These are phyloP conservation scores for Trissonchulus latispiculum DNA, from an alignment of 2,888 invertebrate genomes.

Conservation along the genomic window DNA sequence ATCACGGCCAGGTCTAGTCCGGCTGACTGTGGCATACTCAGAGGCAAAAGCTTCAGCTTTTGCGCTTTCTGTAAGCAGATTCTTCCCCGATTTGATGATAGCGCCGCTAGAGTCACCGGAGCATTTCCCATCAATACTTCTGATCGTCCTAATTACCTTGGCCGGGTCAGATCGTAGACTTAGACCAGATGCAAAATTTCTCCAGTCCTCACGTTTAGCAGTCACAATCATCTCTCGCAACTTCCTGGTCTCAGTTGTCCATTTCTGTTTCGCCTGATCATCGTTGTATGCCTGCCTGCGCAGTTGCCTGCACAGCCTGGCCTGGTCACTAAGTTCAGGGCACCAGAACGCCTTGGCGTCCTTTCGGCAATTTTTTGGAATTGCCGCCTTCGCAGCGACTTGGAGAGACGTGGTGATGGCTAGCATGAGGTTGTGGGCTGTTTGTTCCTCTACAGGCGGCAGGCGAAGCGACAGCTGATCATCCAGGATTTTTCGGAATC, in stretches of 20 bases:
- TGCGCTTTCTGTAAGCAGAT: background rate
- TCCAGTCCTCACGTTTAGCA: too few relatives aligned
- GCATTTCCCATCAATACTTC: background rate
- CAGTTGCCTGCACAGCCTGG: too few relatives aligned
- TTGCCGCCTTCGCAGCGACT: too few relatives aligned
- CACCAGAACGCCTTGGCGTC: too few relatives aligned
- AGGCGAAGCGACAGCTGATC: background rate
- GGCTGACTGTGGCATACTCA: too few relatives aligned
- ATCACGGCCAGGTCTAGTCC: too few relatives aligned
- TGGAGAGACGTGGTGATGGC: background rate
- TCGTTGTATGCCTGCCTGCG: background rate
- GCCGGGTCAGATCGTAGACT: background rate
- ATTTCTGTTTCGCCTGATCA: background rate
- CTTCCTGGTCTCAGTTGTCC: background rate
- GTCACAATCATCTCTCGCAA: too few relatives aligned
- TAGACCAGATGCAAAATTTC: too few relatives aligned
- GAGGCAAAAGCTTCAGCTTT: conserved; percentile 6
- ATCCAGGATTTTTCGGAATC: background rate
- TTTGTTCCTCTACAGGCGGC: background rate
- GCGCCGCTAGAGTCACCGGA: background rate
- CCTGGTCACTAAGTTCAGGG: too few relatives aligned
- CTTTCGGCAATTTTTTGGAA: too few relatives aligned
- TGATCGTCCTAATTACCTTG: background rate
- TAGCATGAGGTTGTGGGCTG: background rate
- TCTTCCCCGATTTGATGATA: background rate